phyloP scores from a whole-genome alignment of 64 coral and sea anemone species.

The Orbicella faveolata region DNA sequence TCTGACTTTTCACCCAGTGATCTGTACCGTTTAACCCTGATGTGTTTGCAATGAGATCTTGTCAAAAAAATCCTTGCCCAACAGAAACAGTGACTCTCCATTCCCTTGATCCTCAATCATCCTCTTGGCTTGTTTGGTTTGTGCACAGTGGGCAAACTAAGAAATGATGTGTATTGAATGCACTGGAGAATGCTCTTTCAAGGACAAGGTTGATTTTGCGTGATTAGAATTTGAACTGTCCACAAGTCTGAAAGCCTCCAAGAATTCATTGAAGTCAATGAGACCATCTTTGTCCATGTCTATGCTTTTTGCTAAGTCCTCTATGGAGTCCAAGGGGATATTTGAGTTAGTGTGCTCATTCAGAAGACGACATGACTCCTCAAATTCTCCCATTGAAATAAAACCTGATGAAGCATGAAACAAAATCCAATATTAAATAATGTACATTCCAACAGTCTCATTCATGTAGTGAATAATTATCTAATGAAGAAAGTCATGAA shows the following conservation, averaged over 20 bases:
- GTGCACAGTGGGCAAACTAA: background rate
- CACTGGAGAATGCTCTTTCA: constrained; percentile 46
- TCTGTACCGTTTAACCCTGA: too few species aligned
- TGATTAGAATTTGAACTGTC: constrained; percentile 49
- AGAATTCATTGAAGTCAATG: constrained; percentile 98
- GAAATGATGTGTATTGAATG: constrained; percentile 77
- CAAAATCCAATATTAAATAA: background rate
- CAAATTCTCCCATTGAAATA: constrained; percentile 93
- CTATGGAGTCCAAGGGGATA: constrained; percentile 79
- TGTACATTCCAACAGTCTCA: too few species aligned
- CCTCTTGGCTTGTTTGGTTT: too few species aligned
- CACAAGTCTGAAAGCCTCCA: constrained; percentile 94
- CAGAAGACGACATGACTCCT: constrained; percentile 85
- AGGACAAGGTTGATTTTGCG: background rate
- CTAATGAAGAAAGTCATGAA: too few species aligned
- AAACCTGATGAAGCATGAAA: constrained; percentile 35
- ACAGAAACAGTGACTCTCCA: too few species aligned
- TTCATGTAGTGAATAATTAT: too few species aligned
- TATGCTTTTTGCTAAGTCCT: constrained; percentile 88
- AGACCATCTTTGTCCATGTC: constrained; percentile 94
- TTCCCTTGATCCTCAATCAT: too few species aligned
- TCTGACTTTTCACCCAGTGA: too few species aligned
- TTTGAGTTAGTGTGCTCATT: constrained; percentile 90
- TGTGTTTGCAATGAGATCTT: too few species aligned
- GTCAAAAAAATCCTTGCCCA: too few species aligned